Conservation (phyloP, 2,888 invertebrate genomes). For the Ceratothoa steindachneri region DNA sequence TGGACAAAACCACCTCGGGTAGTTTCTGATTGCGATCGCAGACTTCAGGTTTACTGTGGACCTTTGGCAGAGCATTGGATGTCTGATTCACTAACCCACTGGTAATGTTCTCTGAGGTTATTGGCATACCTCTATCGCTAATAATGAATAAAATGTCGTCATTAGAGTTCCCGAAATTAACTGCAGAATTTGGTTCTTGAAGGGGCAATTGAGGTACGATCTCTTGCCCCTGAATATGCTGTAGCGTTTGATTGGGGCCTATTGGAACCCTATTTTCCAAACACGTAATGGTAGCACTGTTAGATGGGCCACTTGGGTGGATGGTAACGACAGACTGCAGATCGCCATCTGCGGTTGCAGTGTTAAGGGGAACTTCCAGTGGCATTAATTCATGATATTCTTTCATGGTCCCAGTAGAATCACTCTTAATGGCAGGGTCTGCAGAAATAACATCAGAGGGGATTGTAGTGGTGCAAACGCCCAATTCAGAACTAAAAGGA, state of each 20-base stretch:
- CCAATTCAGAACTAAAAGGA: background rate
- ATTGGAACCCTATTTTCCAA: too few species aligned
- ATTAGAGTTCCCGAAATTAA: background rate
- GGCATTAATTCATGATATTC: background rate
- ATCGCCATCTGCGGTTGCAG: background rate
- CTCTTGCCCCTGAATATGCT: too few species aligned
- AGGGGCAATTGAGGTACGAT: too few species aligned
- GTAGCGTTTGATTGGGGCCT: too few species aligned
- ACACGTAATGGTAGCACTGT: too few species aligned
- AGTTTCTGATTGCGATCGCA: background rate
- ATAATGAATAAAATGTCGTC: background rate
- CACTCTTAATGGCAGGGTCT: background rate
- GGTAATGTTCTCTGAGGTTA: too few species aligned
- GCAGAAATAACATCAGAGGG: background rate
- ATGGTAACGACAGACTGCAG: background rate
- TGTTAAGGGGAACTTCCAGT: background rate
- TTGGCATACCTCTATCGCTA: background rate
- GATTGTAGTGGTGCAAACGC: background rate
- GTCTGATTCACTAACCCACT: background rate
- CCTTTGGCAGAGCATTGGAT: too few species aligned
- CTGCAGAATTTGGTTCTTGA: background rate
- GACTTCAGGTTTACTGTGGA: background rate
- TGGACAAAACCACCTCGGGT: background rate
- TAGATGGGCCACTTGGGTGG: background rate
- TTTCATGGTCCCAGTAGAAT: background rate